phyloP scores from a whole-genome alignment of 2,113 vertebrate species.

The Nerophis lumbriciformis region DNA sequence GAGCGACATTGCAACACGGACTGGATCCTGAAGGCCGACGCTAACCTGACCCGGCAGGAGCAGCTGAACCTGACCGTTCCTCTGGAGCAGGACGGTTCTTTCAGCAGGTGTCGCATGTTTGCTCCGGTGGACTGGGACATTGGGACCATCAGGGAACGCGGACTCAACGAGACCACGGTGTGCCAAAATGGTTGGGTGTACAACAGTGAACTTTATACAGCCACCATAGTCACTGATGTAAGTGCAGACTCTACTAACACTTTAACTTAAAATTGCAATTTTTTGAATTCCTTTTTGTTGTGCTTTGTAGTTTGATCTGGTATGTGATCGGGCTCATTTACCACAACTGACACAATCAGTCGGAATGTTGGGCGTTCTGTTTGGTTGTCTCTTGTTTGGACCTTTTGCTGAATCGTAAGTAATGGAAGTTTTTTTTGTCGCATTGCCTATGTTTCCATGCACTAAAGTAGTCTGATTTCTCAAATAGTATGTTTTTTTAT shows the following conservation, averaged over 20 bases:
- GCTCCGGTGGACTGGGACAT: constrained; percentile 72
- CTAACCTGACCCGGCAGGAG: no score
- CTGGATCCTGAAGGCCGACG: no score
- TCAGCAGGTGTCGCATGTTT: no score
- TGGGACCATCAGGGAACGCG: constrained; percentile 51
- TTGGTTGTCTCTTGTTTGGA: constrained; percentile 60
- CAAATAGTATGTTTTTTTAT: no score
- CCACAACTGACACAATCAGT: constrained; percentile 46
- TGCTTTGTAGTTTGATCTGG: constrained; percentile 57
- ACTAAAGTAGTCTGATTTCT: no score
- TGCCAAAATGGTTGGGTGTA: constrained; percentile 77
- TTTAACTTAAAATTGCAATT: background rate
- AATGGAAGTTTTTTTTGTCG: background rate
- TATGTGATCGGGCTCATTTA: constrained; percentile 48
- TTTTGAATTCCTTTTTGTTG: background rate
- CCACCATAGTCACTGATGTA: constrained; percentile 67
- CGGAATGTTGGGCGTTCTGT: constrained; percentile 53
- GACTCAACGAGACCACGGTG: constrained; percentile 66
- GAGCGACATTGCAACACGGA: constrained; percentile 67
- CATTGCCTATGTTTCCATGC: no score
- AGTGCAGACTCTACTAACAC: constrained; percentile 9
- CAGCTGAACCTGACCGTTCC: no score
- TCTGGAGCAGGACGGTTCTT: no score
- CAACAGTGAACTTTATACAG: constrained; percentile 43
- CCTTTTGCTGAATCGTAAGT: constrained; percentile 65